Evolutionary conservation across 2,113 vertebrate genomes (phyloP).

Genomic region (Oenanthe oenanthe): DNA sequence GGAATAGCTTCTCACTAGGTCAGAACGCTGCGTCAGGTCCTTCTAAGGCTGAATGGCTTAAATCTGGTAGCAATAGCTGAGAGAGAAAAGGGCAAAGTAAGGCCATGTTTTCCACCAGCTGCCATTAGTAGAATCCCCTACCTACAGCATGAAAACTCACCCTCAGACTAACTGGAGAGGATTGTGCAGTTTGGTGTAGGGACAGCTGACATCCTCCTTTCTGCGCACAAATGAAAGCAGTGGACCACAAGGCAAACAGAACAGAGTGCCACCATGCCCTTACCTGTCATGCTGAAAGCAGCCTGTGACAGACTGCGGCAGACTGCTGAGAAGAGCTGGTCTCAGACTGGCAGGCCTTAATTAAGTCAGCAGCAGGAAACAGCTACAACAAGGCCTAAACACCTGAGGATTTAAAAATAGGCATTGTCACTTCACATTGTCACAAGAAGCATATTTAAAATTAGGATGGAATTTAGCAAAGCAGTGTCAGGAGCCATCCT

Average conservation of each 20-base stretch:
- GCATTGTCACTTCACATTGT: not conserved
- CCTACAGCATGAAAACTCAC: not conserved
- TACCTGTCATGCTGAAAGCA: fast-evolving
- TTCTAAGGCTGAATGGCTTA: not conserved
- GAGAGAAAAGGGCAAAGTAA: not conserved
- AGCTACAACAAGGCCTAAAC: not conserved
- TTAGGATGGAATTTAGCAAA: not conserved
- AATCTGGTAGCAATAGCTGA: not conserved
- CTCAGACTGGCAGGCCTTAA: not conserved
- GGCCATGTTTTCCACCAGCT: not conserved
- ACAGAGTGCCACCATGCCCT: not conserved
- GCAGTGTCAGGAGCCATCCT: not conserved
- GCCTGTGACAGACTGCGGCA: not conserved
- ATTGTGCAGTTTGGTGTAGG: not conserved
- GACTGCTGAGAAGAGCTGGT: not conserved
- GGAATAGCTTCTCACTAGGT: not conserved
- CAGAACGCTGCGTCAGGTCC: not conserved
- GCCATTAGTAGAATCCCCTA: not conserved
- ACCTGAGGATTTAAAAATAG: conserved; percentile 5
- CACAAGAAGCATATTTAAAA: not conserved
- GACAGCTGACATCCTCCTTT: not conserved
- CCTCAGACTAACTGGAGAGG: not conserved
- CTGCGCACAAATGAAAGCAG: not conserved
- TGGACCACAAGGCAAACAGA: not conserved
- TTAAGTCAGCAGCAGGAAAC: conserved; percentile 16